These are phyloP conservation scores for Chymomyza costata DNA, from an alignment of 1,140 invertebrate species.

Conservation along the genomic window DNA sequence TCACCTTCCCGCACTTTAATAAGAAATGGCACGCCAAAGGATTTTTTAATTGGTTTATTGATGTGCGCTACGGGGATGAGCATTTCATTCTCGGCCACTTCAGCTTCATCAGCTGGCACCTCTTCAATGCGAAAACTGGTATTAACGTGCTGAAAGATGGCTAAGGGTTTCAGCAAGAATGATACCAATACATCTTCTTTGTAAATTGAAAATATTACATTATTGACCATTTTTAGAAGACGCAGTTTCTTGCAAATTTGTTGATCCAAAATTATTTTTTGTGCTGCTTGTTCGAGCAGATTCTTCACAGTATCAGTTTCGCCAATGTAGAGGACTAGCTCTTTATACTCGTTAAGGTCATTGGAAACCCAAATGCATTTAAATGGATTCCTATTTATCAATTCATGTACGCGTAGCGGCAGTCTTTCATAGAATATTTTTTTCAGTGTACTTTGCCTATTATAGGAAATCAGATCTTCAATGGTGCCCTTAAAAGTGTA, in stretches of 20 bases:
- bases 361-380: neutral
- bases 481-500: slow-evolving; percentile 26
- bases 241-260: slow-evolving; percentile 84
- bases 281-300: slow-evolving; percentile 93
- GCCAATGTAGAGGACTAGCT: slow-evolving; percentile 94
- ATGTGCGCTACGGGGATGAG: slow-evolving; percentile 96
- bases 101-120: slow-evolving; percentile 89
- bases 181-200: slow-evolving; percentile 32
- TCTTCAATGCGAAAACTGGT: slow-evolving; percentile 89
- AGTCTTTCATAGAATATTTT: no score
- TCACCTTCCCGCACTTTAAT: slow-evolving; percentile 93
- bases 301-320: slow-evolving; percentile 93
- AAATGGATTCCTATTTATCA: slow-evolving; percentile 97
- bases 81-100: slow-evolving; percentile 87
- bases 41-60: slow-evolving; percentile 95
- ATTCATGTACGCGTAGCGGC: slow-evolving; percentile 95
- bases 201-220: slow-evolving; percentile 64
- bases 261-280: slow-evolving; percentile 87
- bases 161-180: slow-evolving; percentile 23
- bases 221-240: slow-evolving; percentile 78
- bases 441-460: no score
- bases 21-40: slow-evolving; percentile 97
- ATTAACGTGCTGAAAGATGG: slow-evolving; percentile 74
- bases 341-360: slow-evolving; percentile 90
- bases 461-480: neutral